Base-by-base conservation (phyloP, 1,140 invertebrate genomes). In the Heterodera carotae region DNA sequence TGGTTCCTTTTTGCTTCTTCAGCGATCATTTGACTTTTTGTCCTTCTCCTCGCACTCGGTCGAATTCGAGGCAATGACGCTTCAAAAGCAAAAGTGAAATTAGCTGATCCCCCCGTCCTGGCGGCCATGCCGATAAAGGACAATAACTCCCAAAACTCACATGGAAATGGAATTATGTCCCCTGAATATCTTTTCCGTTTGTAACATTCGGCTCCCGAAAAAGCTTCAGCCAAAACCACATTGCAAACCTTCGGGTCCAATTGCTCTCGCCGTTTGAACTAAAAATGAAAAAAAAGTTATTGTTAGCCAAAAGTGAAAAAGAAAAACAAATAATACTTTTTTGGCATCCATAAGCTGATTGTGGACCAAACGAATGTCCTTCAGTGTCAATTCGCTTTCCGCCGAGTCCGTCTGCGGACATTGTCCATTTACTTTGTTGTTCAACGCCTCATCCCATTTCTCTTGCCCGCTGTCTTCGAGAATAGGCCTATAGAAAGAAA, bases 381-480 rank as follows among this genome's bases (percentile, higher is more conserved):
- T 59, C 31, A 33, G 25, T 10, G 25, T 81, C n/a, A 74, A 15
- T 77, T 83, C 66, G 12, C 43, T 18, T 22, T 59, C 25, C 15
- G 31, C 3, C 18, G 33, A 12, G 18, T 12, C 10, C 18, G n/a
- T 27, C n/a, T 22, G 27, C 25, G 12, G 22, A 25, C 31, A 74
- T 74, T 74, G 53, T 8, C 22, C 33, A 4, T 15, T 3, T 27
- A 75, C 27, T 33, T 36, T 59, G 27, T 74, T 25, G 29, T 79
- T 76, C 22, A 84, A 62, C 18, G 66, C 33, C 27, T 85, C 70
- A 59, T 84, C 83, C 71, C 79, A 86, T 31, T 83, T 67, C 34
- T 84, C 84, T 27, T 60, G 56, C 10, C 84, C 83, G 12, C 73
- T 39, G 66, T 81, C 83, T 56, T 84, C 84, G 70, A 86, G 76